phyloP scores from a whole-genome alignment of 2,888 invertebrate genomes.

The Macroteleia sp. region DNA sequence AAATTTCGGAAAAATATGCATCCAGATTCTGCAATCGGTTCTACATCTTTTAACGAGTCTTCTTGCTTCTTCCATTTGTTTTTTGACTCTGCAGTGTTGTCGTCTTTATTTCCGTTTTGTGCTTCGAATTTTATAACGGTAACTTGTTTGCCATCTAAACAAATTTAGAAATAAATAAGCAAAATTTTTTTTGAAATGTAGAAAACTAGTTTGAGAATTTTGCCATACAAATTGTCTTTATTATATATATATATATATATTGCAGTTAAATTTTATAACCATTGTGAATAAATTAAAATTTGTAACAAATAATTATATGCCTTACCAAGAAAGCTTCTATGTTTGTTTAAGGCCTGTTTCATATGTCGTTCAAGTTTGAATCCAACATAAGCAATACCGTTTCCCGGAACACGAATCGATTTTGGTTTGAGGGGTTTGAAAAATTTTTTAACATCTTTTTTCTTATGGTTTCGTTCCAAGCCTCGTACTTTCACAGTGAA shows the following conservation, averaged over 20 bases:
- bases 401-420: constrained; percentile 91
- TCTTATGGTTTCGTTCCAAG: constrained; percentile 91
- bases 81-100: constrained; percentile 65
- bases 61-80: constrained; percentile 87
- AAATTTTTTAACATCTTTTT: constrained; percentile 93
- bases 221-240: no score
- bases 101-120: constrained; percentile 71
- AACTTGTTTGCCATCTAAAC: constrained; percentile 87
- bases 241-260: neutral
- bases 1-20: constrained; percentile 96
- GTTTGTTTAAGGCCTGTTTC: constrained; percentile 91
- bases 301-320: no score
- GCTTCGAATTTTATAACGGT: constrained; percentile 85
- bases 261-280: neutral
- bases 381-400: constrained; percentile 95
- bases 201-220: no score
- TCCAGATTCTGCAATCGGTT: constrained; percentile 94
- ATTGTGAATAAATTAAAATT: no score
- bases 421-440: constrained; percentile 91
- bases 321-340: constrained; percentile 93
- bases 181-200: no score
- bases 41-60: constrained; percentile 88
- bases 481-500: constrained; percentile 90
- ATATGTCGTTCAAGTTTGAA: constrained; percentile 93
- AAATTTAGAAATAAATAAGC: constrained; percentile 1